Conservation (phyloP, 1,140 invertebrate genomes). For the Babylonia areolata region DNA sequence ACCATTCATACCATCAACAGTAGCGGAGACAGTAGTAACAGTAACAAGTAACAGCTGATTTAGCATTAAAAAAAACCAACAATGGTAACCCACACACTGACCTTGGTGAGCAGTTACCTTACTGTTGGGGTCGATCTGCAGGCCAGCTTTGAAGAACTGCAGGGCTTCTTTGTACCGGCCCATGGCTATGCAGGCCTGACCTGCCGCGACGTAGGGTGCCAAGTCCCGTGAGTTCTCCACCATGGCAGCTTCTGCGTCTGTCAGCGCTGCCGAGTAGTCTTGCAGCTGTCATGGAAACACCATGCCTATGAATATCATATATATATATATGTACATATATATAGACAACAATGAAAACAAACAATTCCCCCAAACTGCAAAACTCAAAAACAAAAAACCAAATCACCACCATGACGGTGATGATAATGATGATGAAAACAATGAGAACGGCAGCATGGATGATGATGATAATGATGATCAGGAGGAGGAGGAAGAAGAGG, state of each 20-base stretch:
- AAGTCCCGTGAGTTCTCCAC: slow-evolving; percentile 41
- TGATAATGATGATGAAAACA: neutral
- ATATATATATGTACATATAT: too few relatives aligned
- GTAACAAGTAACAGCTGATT: too few relatives aligned
- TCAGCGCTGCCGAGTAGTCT: slow-evolving; percentile 18
- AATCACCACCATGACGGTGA: neutral
- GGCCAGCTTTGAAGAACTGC: slow-evolving; percentile 52
- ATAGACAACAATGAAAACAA: too few relatives aligned
- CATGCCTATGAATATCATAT: too few relatives aligned
- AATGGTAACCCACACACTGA: too few relatives aligned
- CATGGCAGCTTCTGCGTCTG: slow-evolving; percentile 20
- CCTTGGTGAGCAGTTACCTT: slow-evolving; percentile 1
- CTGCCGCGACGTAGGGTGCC: slow-evolving; percentile 36
- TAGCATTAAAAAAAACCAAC: too few relatives aligned
- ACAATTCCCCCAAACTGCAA: too few relatives aligned
- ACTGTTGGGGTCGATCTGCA: slow-evolving; percentile 57
- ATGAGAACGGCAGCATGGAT: neutral
- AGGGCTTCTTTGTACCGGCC: slow-evolving; percentile 53
- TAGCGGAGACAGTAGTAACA: too few relatives aligned
- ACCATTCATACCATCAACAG: too few relatives aligned
- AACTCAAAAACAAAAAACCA: too few relatives aligned
- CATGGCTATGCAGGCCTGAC: slow-evolving; percentile 44
- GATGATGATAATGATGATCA: too few relatives aligned
- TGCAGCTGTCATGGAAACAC: slow-evolving; percentile 14
- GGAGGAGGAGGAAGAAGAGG: too few relatives aligned